phyloP scores from a whole-genome alignment of 2,888 invertebrate species.

The Drosophila buzzatii region DNA sequence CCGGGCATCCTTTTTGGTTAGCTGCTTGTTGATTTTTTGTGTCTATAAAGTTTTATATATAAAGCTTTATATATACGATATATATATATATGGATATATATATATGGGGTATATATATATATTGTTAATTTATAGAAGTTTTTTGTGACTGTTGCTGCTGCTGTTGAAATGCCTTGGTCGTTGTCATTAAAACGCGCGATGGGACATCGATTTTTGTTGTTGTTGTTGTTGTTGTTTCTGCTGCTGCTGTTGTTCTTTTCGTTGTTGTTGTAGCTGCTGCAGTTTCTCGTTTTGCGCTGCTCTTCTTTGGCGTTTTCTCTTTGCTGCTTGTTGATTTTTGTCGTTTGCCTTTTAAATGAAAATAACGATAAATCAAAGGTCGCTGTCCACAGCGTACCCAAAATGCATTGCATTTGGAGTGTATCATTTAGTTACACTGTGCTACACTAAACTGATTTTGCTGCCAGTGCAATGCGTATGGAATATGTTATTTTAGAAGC shows the following conservation, averaged over 20 bases:
- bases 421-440: slow-evolving; percentile 14
- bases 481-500: neutral
- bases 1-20: slow-evolving; percentile 74
- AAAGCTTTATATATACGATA: slow-evolving; percentile 4
- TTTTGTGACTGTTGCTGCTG: slow-evolving; percentile 53
- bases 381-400: slow-evolving; percentile 41
- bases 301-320: slow-evolving; percentile 45
- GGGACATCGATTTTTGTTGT: slow-evolving; percentile 78
- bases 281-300: slow-evolving; percentile 28
- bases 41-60: slow-evolving; percentile 35
- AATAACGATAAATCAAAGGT: slow-evolving; percentile 80
- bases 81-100: slow-evolving; percentile 33
- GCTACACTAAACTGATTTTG: neutral
- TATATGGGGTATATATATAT: slow-evolving; percentile 38
- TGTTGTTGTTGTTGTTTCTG: slow-evolving; percentile 44
- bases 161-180: slow-evolving; percentile 71
- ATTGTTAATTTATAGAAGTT: slow-evolving; percentile 80
- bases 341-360: slow-evolving; percentile 82
- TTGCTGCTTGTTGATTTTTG: slow-evolving; percentile 72
- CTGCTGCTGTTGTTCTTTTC: slow-evolving; percentile 28
- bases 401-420: slow-evolving; percentile 48
- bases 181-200: slow-evolving; percentile 80
- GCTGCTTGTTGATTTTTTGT: slow-evolving; percentile 58
- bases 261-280: slow-evolving; percentile 24
- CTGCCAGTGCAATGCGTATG: neutral